phyloP scores from a whole-genome alignment of 2,797 vertebrate genomes.

The Brachyrhaphis roseni region DNA sequence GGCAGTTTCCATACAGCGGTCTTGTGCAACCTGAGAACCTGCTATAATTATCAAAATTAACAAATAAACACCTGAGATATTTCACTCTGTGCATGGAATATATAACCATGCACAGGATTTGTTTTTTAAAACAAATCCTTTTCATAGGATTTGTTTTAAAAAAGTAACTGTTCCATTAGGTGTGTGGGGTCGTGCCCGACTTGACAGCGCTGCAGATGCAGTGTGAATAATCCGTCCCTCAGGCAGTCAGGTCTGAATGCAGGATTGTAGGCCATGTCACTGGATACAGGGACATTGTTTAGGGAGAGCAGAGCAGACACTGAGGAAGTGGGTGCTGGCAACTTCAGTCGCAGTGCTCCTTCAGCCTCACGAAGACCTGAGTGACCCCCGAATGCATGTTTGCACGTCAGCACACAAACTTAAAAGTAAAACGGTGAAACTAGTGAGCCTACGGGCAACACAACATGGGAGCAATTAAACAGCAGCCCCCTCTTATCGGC shows the following conservation, averaged over 20 bases:
- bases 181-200: constrained; percentile 27
- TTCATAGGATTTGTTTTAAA: not conserved
- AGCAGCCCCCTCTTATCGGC: constrained; percentile 49
- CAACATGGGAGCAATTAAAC: constrained; percentile 72
- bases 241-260: constrained; percentile 38
- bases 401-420: constrained; percentile 31
- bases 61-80: not conserved
- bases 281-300: constrained; percentile 51
- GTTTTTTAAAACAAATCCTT: too few relatives aligned
- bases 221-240: constrained; percentile 13
- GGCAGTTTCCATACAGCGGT: too few relatives aligned
- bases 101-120: too few relatives aligned
- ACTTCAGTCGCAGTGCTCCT: constrained; percentile 29
- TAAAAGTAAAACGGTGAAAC: constrained; percentile 9
- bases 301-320: constrained; percentile 51
- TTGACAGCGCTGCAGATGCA: constrained; percentile 34
- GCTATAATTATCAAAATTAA: not conserved
- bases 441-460: constrained; percentile 35
- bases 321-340: constrained; percentile 58
- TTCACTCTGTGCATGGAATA: not conserved
- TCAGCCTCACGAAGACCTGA: constrained; percentile 23
- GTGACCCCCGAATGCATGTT: constrained; percentile 41
- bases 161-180: constrained; percentile 23
- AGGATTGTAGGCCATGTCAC: constrained; percentile 61
- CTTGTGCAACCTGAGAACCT: not conserved